phyloP scores from a whole-genome alignment of 2,888 invertebrate species.

The Tipula confusa region DNA sequence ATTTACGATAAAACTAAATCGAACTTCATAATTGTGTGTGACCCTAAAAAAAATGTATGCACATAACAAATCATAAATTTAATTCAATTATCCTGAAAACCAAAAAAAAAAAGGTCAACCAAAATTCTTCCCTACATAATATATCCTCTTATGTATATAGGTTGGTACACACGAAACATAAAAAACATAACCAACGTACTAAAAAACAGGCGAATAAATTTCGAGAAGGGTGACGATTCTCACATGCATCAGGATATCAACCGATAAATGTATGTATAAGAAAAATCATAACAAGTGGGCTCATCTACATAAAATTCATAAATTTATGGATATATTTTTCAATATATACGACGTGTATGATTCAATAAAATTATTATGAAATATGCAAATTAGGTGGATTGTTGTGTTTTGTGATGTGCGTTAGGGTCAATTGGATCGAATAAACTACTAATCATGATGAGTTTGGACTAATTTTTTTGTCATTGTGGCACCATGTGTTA shows the following conservation, averaged over 20 bases:
- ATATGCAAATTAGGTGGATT: slow-evolving; percentile 20
- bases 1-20: not conserved
- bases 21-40: not conserved
- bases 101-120: slow-evolving; percentile 8
- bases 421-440: not conserved
- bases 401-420: not conserved
- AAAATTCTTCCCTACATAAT: not conserved
- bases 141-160: not conserved
- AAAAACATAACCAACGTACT: not conserved
- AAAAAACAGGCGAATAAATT: not conserved
- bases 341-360: too few species aligned
- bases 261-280: not conserved
- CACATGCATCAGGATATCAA: not conserved
- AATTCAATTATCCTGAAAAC: not conserved
- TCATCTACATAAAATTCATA: not conserved
- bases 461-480: not conserved
- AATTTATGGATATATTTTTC: not conserved
- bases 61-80: not conserved
- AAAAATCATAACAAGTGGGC: slow-evolving; percentile 16
- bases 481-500: not conserved
- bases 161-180: not conserved
- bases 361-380: not conserved
- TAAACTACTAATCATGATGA: slow-evolving; percentile 20
- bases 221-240: not conserved
- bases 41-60: not conserved